These are phyloP conservation scores for Pedionomus torquatus DNA, from an alignment of 2,113 vertebrate genomes.

Conservation along the genomic window DNA sequence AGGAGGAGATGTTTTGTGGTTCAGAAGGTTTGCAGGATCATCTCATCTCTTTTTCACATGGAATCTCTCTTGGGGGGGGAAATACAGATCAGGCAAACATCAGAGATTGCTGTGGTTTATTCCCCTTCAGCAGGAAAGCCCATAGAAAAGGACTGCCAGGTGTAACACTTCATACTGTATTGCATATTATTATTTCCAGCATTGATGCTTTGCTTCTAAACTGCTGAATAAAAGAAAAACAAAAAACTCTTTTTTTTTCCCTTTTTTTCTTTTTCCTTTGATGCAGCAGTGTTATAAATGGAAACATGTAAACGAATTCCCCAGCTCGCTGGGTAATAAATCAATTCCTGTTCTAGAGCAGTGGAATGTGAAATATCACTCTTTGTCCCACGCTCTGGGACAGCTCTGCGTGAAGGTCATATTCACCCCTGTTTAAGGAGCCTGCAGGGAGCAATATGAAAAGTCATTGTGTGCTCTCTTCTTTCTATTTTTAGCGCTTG, in stretches of 20 bases:
- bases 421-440: conserved; percentile 56
- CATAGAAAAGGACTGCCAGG: neutral
- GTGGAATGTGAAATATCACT: conserved; percentile 50
- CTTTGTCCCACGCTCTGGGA: conserved; percentile 63
- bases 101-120: neutral
- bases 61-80: neutral
- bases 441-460: conserved; percentile 71
- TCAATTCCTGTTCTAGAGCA: conserved; percentile 58
- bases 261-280: neutral
- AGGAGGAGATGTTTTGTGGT: neutral
- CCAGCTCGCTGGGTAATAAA: conserved; percentile 15
- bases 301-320: conserved; percentile 36
- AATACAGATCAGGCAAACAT: neutral
- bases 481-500: conserved; percentile 76
- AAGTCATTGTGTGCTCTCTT: conserved; percentile 65
- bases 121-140: neutral
- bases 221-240: conserved; percentile 37
- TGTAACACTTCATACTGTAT: neutral
- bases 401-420: conserved; percentile 68
- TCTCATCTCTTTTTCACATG: neutral
- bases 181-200: neutral
- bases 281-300: conserved; percentile 56
- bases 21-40: neutral
- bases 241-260: neutral
- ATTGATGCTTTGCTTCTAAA: neutral